Evolutionary conservation across 1,140 invertebrate species (phyloP).

Genomic region (Pteromalus puparum): DNA sequence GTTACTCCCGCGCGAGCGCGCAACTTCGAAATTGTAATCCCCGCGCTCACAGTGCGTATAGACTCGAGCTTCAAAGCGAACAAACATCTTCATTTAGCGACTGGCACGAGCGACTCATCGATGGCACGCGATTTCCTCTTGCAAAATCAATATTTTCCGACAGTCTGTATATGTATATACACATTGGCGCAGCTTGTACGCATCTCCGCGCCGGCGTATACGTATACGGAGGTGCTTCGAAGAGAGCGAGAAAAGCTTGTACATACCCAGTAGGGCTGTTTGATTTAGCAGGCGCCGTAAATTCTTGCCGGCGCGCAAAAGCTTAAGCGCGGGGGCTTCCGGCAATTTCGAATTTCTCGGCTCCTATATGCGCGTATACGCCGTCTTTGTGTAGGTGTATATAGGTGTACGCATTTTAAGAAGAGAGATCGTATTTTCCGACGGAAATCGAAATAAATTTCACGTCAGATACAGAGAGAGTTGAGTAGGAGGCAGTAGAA

Average conservation of each 20-base stretch:
- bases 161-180: background rate
- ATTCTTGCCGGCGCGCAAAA: constrained; percentile 19
- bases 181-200: background rate
- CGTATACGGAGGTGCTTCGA: background rate
- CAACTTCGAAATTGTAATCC: too few relatives aligned
- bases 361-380: background rate
- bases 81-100: too few relatives aligned
- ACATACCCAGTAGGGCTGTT: background rate
- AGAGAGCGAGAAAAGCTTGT: background rate
- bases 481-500: too few relatives aligned
- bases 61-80: too few relatives aligned
- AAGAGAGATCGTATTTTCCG: constrained; percentile 21
- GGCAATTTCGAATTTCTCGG: constrained; percentile 33
- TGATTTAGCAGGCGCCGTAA: constrained; percentile 39
- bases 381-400: background rate
- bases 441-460: constrained; percentile 48
- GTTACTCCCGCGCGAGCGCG: too few relatives aligned
- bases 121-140: background rate
- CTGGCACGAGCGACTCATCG: background rate
- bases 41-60: too few relatives aligned
- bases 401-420: background rate
- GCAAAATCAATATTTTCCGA: constrained; percentile 3
- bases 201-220: background rate
- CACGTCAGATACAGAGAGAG: constrained; percentile 39
- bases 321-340: constrained; percentile 19